phyloP scores from a whole-genome alignment of 2,113 vertebrate species.

The Oplegnathus fasciatus region DNA sequence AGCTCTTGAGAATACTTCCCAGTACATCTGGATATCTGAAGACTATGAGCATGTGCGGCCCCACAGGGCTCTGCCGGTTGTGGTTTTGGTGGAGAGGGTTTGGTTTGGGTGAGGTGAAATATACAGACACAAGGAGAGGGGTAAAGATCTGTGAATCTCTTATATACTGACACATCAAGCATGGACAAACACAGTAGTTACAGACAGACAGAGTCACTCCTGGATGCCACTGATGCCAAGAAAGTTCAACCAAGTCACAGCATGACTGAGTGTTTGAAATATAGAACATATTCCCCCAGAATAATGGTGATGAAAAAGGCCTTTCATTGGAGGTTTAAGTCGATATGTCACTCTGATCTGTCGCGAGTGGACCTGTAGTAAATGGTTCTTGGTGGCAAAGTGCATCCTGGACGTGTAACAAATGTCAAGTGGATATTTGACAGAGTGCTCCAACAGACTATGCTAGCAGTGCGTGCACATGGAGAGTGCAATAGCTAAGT shows the following conservation, averaged over 20 bases:
- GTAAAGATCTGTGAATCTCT: slow-evolving; percentile 77
- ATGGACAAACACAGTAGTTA: slow-evolving; percentile 82
- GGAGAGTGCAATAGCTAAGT: slow-evolving; percentile 79
- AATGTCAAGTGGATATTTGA: slow-evolving; percentile 84
- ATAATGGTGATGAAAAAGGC: slow-evolving; percentile 59
- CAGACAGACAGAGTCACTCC: slow-evolving; percentile 74
- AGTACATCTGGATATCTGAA: slow-evolving; percentile 48
- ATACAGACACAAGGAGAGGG: slow-evolving; percentile 60
- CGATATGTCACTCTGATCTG: slow-evolving; percentile 33
- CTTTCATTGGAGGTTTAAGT: slow-evolving; percentile 49
- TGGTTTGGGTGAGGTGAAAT: slow-evolving; percentile 52
- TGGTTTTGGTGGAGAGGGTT: slow-evolving; percentile 48
- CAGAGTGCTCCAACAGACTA: slow-evolving; percentile 84
- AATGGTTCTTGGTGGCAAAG: slow-evolving; percentile 63
- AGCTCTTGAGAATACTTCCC: slow-evolving; percentile 35
- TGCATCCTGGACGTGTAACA: slow-evolving; percentile 78
- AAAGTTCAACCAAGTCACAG: slow-evolving; percentile 49
- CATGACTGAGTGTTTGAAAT: slow-evolving; percentile 39
- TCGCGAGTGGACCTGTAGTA: slow-evolving; percentile 21
- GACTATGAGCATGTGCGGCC: slow-evolving; percentile 35
- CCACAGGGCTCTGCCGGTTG: slow-evolving; percentile 45
- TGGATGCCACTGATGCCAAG: slow-evolving; percentile 77
- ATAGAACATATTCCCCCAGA: slow-evolving; percentile 34
- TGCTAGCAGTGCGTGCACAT: slow-evolving; percentile 80
- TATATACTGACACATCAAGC: slow-evolving; percentile 81